A percentile compares a stretch with the other conserved stretches of the same genome.
These are phyloP conservation scores for Clarias magur DNA, from an alignment of 2,113 vertebrate species.

Conservation along the genomic window DNA sequence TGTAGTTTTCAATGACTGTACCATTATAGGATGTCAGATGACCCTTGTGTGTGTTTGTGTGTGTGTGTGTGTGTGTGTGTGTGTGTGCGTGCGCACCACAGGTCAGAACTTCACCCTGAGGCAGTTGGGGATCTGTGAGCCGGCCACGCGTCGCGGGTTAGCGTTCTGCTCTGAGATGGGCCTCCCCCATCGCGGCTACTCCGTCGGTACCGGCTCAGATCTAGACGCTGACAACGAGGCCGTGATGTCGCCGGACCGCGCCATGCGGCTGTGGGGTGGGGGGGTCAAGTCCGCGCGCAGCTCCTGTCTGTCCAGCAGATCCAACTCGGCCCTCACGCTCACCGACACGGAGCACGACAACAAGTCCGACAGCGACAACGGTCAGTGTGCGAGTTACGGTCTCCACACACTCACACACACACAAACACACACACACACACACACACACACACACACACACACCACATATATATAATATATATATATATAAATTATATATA, in stretches of 20 bases:
- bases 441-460: neutral
- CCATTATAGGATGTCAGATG: neutral
- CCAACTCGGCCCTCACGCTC: constrained; percentile 96
- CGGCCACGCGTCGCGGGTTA: constrained; percentile 89
- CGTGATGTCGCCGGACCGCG: constrained; percentile 93
- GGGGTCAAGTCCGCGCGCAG: constrained; percentile 92
- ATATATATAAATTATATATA: too few relatives aligned
- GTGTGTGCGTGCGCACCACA: constrained; percentile 61
- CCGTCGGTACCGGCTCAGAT: constrained; percentile 87
- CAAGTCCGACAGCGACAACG: constrained; percentile 98
- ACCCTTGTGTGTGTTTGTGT: constrained; percentile 25
- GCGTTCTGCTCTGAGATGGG: constrained; percentile 96
- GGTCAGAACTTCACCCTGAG: constrained; percentile 96
- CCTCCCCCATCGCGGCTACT: constrained; percentile 93
- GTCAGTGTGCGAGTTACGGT: constrained; percentile 72
- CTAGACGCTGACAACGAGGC: constrained; percentile 87
- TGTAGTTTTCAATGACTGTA: neutral
- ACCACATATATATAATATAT: neutral
- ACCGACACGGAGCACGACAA: constrained; percentile 98
- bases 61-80: constrained; percentile 31
- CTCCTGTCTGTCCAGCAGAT: constrained; percentile 96
- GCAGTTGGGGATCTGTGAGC: constrained; percentile 97
- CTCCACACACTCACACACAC: constrained; percentile 7
- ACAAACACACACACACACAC: neutral
- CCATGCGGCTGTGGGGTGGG: constrained; percentile 93